Percentiles rank a stretch among this genome's conserved stretches.
Evolutionary conservation across 2,113 vertebrate genomes (phyloP).

Genomic region (Campylomormyrus numenius): DNA sequence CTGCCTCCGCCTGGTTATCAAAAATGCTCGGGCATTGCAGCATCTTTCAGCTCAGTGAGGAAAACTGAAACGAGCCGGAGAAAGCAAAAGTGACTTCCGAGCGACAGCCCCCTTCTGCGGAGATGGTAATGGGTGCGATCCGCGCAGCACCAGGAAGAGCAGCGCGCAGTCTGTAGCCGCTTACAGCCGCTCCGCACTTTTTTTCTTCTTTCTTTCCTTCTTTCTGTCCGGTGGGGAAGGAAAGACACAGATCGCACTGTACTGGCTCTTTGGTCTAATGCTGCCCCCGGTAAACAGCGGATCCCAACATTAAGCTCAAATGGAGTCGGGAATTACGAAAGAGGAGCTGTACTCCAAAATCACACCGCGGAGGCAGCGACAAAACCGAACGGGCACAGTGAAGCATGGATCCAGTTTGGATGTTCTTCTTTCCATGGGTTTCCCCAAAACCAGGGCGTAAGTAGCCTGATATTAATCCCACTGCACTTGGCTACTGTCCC

Average conservation of each 20-base stretch:
- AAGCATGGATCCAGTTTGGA: constrained; percentile 86
- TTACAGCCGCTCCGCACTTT: not conserved
- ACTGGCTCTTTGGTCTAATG: constrained; percentile 25
- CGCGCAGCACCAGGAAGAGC: constrained; percentile 14
- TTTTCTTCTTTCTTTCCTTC: constrained; percentile 34
- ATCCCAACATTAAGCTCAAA: constrained; percentile 52
- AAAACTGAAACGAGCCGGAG: constrained; percentile 23
- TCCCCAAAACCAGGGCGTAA: constrained; percentile 90
- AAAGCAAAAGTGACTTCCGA: constrained; percentile 48
- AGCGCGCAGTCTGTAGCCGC: constrained; percentile 23
- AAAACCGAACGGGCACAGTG: constrained; percentile 75
- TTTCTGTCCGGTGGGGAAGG: constrained; percentile 13
- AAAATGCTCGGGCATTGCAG: constrained; percentile 22
- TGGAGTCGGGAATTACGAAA: constrained; percentile 70
- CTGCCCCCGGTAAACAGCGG: constrained; percentile 42
- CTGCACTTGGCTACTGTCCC: not conserved
- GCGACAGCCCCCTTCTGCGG: constrained; percentile 42
- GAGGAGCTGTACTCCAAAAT: constrained; percentile 91
- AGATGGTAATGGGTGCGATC: constrained; percentile 42
- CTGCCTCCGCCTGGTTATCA: not conserved
- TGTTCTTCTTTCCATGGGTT: constrained; percentile 91
- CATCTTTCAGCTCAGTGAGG: constrained; percentile 26
- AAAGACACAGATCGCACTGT: constrained; percentile 12
- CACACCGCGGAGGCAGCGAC: constrained; percentile 79
- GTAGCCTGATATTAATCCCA: constrained; percentile 45